Conservation (phyloP, 1,140 invertebrate genomes). For the Drosophila arizonae region DNA sequence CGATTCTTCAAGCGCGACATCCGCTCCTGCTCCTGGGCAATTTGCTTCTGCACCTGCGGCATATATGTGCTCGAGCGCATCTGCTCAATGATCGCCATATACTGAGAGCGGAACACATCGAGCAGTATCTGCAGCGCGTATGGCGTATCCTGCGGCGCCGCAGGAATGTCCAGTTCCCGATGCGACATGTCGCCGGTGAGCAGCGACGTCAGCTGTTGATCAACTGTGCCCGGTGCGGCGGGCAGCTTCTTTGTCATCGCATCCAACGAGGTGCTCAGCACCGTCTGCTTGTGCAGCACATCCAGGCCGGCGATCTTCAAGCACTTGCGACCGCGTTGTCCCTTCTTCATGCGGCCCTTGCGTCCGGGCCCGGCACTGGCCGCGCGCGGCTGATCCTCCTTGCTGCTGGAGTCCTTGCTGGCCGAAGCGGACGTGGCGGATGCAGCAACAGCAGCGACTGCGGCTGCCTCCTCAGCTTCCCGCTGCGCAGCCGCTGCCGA, state of each 20-base stretch:
- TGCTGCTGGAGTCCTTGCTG: slow-evolving; percentile 69
- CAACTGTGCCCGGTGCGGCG: slow-evolving; percentile 94
- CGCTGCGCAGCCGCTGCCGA: slow-evolving; percentile 76
- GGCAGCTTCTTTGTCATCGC: slow-evolving; percentile 87
- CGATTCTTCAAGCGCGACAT: slow-evolving; percentile 91
- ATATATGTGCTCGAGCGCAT: slow-evolving; percentile 92
- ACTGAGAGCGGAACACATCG: slow-evolving; percentile 92
- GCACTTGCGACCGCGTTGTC: slow-evolving; percentile 63
- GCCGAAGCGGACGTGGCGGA: slow-evolving; percentile 46
- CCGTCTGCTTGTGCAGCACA: slow-evolving; percentile 94
- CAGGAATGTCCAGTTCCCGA: slow-evolving; percentile 91
- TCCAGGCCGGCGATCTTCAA: slow-evolving; percentile 91
- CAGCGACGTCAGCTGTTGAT: slow-evolving; percentile 92
- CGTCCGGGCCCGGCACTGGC: slow-evolving; percentile 61
- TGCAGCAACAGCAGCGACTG: slow-evolving; percentile 47
- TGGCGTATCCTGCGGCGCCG: slow-evolving; percentile 89
- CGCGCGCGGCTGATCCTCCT: slow-evolving; percentile 57
- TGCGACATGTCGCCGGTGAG: slow-evolving; percentile 87
- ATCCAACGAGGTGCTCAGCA: slow-evolving; percentile 89
- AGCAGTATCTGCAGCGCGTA: slow-evolving; percentile 93
- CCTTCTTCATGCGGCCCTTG: slow-evolving; percentile 75
- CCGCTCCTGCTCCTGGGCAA: slow-evolving; percentile 92
- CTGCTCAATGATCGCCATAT: slow-evolving; percentile 90
- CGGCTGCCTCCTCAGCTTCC: slow-evolving; percentile 69
- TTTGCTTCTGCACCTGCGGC: slow-evolving; percentile 88